Percentiles rank a stretch among this genome's conserved stretches.
phyloP scores from a whole-genome alignment of 2,797 vertebrate species.

The Tapirus indicus region DNA sequence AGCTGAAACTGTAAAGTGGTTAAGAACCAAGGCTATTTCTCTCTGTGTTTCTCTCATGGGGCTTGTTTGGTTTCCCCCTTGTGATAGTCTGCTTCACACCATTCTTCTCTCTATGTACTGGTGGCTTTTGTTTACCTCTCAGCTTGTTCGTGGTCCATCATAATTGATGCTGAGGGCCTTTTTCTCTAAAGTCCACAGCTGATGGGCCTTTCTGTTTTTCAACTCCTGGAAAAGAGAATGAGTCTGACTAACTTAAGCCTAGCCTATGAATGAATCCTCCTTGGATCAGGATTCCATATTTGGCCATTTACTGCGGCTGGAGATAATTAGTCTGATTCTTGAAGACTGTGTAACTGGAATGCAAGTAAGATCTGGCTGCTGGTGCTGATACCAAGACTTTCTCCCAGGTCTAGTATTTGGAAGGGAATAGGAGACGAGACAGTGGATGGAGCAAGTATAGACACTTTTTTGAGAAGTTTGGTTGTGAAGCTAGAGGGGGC shows the following conservation, averaged over 20 bases:
- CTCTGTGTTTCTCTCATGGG: not conserved
- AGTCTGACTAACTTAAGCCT: not conserved
- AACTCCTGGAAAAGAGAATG: slow-evolving; percentile 20
- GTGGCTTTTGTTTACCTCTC: not conserved
- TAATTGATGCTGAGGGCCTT: not conserved
- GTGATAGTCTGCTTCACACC: not conserved
- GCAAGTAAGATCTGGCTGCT: not conserved
- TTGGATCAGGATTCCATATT: not conserved
- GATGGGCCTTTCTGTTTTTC: not conserved
- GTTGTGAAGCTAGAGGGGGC: not conserved
- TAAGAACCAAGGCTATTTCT: not conserved
- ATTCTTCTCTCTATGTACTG: not conserved
- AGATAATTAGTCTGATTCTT: not conserved
- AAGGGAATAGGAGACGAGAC: not conserved
- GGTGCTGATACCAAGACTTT: not conserved
- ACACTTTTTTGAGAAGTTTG: slow-evolving; percentile 44
- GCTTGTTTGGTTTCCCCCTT: not conserved
- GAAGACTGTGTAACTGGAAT: not conserved
- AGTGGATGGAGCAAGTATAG: not conserved
- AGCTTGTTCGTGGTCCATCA: not conserved
- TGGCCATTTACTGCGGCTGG: not conserved
- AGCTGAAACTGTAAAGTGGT: not conserved
- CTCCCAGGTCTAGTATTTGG: not conserved
- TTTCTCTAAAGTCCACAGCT: not conserved
- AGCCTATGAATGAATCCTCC: not conserved